Base-by-base conservation (phyloP, 2,888 invertebrate species). In the Drosophila rubida region DNA sequence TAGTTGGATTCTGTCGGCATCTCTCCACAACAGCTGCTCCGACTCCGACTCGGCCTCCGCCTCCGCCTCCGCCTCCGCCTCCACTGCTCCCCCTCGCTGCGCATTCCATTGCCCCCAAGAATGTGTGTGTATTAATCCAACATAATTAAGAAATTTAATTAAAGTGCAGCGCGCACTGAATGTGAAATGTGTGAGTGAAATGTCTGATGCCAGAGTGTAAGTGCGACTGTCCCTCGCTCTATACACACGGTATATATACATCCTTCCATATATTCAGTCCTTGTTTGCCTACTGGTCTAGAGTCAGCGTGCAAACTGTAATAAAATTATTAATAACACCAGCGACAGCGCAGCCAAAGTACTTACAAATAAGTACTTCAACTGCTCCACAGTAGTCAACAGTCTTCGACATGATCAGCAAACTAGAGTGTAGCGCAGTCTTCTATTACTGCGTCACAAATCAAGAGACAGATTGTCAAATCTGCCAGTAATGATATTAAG, bases 121-220 rank as follows among this genome's bases (percentile, higher is more conserved):
- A n/a, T 49, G 30, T 60, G 46, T 65, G 50, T 80, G 76, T 75
- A 85, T 83, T 83, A 83, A 83, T 85, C 82, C 83, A 85, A 80
- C 83, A 83, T 83, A 83, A 83, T 83, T 85, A 83, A 85, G 83
- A 83, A 83, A 83, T 83, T 83, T 83, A 83, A 83, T 83, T 83
- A 83, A 85, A 83, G 86, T 83, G 83, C 83, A 82, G 83, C 82
- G 80, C 83, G 78, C 64, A 63, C 77, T 79, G 82, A 82, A 82
- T 82, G 72, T 78, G 62, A 65, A 81, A 80, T 77, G 63, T 72
- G 60, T 50, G 44, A 70, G 53, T 7, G 13, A 65, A 65, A 78
- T 77, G 64, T 72, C 60, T 49, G 30, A 70, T n/a, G n/a, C n/a
- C n/a, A n/a, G n/a, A 35, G 49, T 30, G 23, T 58, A 25, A 58